Percentiles rank a stretch among this genome's conserved stretches.
Evolutionary conservation across 2,113 vertebrate species (phyloP).

Genomic region (Pheucticus melanocephalus): DNA sequence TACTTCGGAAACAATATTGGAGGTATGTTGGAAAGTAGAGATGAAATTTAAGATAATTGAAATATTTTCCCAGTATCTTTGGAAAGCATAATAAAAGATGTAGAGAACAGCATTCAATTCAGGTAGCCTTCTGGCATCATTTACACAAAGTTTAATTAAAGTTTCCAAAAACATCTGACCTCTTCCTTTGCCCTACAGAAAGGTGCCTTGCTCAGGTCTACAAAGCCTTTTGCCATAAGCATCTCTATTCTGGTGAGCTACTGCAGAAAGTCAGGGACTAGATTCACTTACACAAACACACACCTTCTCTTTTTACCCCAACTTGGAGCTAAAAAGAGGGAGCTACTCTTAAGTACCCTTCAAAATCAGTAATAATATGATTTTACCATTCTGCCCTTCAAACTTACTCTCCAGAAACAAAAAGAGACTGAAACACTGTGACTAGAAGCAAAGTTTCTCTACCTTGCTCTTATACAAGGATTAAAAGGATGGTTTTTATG

Average conservation of each 20-base stretch:
- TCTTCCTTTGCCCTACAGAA: neutral
- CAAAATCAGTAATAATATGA: neutral
- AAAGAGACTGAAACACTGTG: neutral
- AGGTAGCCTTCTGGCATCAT: neutral
- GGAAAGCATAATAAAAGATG: neutral
- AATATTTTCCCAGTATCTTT: neutral
- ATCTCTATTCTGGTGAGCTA: neutral
- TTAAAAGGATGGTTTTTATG: conserved; percentile 50
- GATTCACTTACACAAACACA: neutral
- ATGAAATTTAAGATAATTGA: neutral
- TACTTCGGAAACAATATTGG: neutral
- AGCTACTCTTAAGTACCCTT: neutral
- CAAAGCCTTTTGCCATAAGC: neutral
- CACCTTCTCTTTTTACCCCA: neutral
- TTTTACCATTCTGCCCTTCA: conserved; percentile 19
- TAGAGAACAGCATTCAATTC: neutral
- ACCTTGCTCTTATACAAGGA: neutral
- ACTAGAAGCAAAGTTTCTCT: neutral
- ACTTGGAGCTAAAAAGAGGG: neutral
- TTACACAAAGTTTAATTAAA: neutral
- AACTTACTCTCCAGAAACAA: neutral
- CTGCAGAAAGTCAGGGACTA: neutral
- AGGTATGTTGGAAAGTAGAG: neutral
- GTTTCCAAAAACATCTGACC: neutral
- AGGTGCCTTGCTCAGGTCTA: neutral